Percentiles rank a stretch among this genome's conserved stretches.
Evolutionary conservation across 2,113 vertebrate genomes (phyloP).

Genomic region (Campylorhamphus procurvoides): DNA sequence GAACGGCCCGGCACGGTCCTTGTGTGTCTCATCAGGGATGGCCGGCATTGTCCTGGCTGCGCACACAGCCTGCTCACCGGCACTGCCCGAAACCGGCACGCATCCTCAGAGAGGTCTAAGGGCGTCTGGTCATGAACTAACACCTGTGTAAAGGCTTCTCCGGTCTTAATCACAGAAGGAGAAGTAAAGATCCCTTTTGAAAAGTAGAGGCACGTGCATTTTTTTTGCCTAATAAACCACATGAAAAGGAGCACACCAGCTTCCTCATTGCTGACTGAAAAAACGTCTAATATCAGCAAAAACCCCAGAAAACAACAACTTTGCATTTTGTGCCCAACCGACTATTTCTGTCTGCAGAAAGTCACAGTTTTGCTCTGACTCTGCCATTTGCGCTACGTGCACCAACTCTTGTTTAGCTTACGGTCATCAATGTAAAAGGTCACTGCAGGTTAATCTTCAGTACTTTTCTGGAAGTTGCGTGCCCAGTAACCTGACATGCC

Average conservation of each 20-base stretch:
- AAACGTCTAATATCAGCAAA: accelerated
- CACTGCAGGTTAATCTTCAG: not conserved
- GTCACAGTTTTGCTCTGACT: not conserved
- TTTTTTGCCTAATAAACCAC: not conserved
- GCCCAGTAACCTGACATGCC: not conserved
- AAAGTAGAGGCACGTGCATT: accelerated
- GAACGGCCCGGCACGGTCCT: accelerated
- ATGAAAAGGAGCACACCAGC: not conserved
- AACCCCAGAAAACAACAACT: no score
- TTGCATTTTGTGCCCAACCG: not conserved
- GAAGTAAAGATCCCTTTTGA: not conserved
- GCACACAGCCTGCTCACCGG: accelerated
- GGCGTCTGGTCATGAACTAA: accelerated
- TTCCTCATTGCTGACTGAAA: not conserved
- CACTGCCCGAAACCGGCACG: accelerated
- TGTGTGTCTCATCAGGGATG: accelerated
- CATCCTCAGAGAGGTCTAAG: accelerated
- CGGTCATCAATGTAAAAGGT: not conserved
- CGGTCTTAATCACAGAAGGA: not conserved
- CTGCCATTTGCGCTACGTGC: not conserved
- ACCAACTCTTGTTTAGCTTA: not conserved
- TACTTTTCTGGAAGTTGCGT: not conserved
- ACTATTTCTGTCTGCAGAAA: not conserved
- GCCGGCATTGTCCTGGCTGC: not conserved
- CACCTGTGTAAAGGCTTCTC: accelerated